A percentile compares a stretch with the other conserved stretches of the same genome.
These are phyloP conservation scores for Poeciliopsis presidionis DNA, from an alignment of 2,797 vertebrate species.

Conservation along the genomic window DNA sequence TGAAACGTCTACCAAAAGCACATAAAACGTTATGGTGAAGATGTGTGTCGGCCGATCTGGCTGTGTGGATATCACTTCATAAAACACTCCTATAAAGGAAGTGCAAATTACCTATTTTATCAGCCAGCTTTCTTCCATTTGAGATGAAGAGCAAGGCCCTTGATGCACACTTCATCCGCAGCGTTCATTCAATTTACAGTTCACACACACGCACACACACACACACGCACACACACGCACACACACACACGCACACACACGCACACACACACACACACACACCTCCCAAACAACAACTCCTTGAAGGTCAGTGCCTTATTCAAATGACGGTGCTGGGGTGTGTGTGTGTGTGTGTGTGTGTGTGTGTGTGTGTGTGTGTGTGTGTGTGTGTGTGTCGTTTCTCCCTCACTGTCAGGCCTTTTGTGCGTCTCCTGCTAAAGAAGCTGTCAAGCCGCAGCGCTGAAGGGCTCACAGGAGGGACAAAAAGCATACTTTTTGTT, in stretches of 20 bases:
- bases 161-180: slow-evolving; percentile 11
- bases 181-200: slow-evolving; percentile 25
- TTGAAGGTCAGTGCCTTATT: slow-evolving; percentile 58
- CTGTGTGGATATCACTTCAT: neutral
- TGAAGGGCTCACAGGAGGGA: slow-evolving; percentile 72
- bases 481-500: slow-evolving; percentile 77
- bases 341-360: slow-evolving; percentile 8
- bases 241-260: no score
- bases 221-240: slow-evolving; percentile 7
- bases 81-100: slow-evolving; percentile 9
- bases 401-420: slow-evolving; percentile 77
- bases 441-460: slow-evolving; percentile 93
- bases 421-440: slow-evolving; percentile 94
- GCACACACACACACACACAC: slow-evolving; percentile 9
- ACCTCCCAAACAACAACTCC: slow-evolving; percentile 23
- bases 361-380: slow-evolving; percentile 1
- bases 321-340: slow-evolving; percentile 14
- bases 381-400: slow-evolving; percentile 15
- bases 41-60: neutral
- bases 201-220: slow-evolving; percentile 11
- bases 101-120: neutral
- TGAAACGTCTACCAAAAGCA: neutral
- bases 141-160: slow-evolving; percentile 9
- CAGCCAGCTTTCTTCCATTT: neutral
- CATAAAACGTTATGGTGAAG: neutral